phyloP scores from a whole-genome alignment of 2,888 invertebrate species.

The Nebria salina region DNA sequence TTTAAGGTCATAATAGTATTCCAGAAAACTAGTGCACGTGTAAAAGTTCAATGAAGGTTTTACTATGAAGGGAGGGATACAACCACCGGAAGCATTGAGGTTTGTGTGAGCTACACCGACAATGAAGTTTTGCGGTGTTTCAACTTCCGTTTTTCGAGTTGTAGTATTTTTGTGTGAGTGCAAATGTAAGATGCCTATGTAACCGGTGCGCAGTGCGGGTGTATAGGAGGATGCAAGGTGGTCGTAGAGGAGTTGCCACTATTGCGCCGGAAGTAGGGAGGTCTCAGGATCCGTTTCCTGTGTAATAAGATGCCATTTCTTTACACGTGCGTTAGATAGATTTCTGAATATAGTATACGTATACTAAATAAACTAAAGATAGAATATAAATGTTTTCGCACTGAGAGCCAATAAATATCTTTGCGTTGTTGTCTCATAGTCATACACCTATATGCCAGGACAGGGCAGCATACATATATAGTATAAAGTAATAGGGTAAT shows the following conservation, averaged over 20 bases:
- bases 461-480: constrained; percentile 36
- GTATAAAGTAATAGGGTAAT: constrained; percentile 44
- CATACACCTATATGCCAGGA: neutral
- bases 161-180: neutral
- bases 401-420: neutral
- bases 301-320: neutral
- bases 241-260: neutral
- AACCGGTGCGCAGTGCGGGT: neutral
- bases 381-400: no score
- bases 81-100: neutral
- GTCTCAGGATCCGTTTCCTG: neutral
- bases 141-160: neutral
- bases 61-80: neutral
- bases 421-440: neutral
- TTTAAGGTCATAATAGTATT: no score
- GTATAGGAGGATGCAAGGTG: neutral
- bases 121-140: neutral
- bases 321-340: neutral
- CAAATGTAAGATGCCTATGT: neutral
- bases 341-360: no score
- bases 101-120: neutral
- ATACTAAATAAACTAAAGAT: no score
- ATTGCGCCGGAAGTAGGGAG: neutral
- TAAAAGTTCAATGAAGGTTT: neutral
- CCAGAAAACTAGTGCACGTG: neutral